Conservation (phyloP, 1,140 invertebrate species). For the Hycleus cichorii region DNA sequence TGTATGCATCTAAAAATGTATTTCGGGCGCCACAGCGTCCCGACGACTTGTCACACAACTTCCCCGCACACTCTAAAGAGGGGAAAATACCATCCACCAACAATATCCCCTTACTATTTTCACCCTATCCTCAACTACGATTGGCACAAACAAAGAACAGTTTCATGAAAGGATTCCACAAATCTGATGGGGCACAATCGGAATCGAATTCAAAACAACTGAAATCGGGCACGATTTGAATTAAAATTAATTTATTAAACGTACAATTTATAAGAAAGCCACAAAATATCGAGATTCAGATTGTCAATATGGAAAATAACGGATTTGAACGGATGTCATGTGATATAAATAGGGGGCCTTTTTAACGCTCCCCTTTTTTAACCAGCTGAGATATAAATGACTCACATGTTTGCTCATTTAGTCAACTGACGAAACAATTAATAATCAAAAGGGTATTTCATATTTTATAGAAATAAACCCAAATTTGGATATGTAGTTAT, state of each 20-base stretch:
- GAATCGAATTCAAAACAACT: background rate
- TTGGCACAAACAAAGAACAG: slow-evolving; percentile 4
- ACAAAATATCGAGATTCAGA: too few relatives aligned
- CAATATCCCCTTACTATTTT: background rate
- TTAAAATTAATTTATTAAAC: too few relatives aligned
- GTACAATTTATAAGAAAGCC: too few relatives aligned
- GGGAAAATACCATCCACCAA: slow-evolving; percentile 15
- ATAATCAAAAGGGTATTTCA: background rate
- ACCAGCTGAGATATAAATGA: too few relatives aligned
- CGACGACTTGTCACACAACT: slow-evolving; percentile 27
- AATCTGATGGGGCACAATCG: background rate
- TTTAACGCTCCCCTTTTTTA: too few relatives aligned
- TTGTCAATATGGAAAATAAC: too few relatives aligned
- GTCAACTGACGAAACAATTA: background rate
- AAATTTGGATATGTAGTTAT: too few relatives aligned
- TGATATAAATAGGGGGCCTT: too few relatives aligned
- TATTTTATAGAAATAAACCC: background rate
- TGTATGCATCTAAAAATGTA: too few relatives aligned
- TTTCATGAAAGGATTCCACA: background rate
- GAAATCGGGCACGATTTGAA: too few relatives aligned
- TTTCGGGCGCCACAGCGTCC: slow-evolving; percentile 18
- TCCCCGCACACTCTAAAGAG: slow-evolving; percentile 8
- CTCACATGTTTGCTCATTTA: background rate
- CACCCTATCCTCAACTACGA: slow-evolving; percentile 5
- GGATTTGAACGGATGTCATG: too few relatives aligned